phyloP scores from a whole-genome alignment of 2,888 invertebrate genomes.

The Tetrapedia diversipes region DNA sequence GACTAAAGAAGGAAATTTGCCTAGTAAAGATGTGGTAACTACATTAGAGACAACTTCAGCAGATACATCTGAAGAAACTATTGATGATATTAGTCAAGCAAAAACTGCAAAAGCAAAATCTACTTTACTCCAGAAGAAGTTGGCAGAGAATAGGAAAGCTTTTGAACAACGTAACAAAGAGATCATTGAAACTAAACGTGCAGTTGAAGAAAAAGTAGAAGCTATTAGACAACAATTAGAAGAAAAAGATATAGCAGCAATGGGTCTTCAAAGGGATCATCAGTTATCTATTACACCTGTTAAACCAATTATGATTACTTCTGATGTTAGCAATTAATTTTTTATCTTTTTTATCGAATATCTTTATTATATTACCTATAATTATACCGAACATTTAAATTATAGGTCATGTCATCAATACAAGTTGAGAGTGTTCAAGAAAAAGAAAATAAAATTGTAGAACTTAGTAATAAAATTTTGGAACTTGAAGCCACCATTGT shows the following conservation, averaged over 20 bases:
- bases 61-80: constrained; percentile 65
- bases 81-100: constrained; percentile 78
- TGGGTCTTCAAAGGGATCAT: constrained; percentile 73
- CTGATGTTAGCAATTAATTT: constrained; percentile 69
- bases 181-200: constrained; percentile 80
- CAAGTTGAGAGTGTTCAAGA: constrained; percentile 83
- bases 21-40: constrained; percentile 67
- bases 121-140: constrained; percentile 79
- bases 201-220: constrained; percentile 82
- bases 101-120: constrained; percentile 80
- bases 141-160: constrained; percentile 82
- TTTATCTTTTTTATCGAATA: neutral
- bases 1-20: constrained; percentile 71
- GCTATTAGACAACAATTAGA: constrained; percentile 83
- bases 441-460: constrained; percentile 87
- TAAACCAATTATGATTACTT: constrained; percentile 72
- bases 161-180: constrained; percentile 81
- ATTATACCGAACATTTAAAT: constrained; percentile 19
- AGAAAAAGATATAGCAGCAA: constrained; percentile 79
- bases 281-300: constrained; percentile 65
- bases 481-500: constrained; percentile 90
- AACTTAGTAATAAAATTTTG: constrained; percentile 88
- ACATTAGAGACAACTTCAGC: constrained; percentile 60
- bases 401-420: constrained; percentile 58
- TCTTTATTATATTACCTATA: neutral